phyloP scores from a whole-genome alignment of 1,140 invertebrate species.

The Zeugodacus cucurbitae region DNA sequence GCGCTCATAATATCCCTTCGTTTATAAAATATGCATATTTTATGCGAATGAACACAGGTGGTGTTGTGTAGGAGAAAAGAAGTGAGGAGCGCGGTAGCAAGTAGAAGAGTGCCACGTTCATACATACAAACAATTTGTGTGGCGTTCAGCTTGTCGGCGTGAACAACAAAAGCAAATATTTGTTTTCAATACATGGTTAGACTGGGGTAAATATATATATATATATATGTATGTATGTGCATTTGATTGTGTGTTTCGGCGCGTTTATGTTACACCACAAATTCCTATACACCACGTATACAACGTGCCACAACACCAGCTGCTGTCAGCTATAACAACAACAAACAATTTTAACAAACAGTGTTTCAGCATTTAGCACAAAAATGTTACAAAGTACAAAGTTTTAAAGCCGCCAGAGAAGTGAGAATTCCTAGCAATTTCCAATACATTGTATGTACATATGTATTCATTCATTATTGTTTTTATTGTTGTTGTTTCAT shows the following conservation, averaged over 20 bases:
- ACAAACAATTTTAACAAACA: background rate
- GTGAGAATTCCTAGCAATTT: constrained; percentile 22
- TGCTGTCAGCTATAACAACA: background rate
- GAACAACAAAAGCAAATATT: constrained; percentile 9
- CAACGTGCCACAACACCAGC: background rate
- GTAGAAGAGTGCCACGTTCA: background rate
- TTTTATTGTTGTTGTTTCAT: background rate
- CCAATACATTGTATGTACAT: background rate
- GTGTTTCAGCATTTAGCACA: background rate
- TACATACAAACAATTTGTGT: background rate
- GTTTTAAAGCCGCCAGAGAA: background rate
- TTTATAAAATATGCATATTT: background rate
- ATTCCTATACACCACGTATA: background rate
- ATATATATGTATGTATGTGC: background rate
- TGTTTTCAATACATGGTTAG: background rate
- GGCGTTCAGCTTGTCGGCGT: background rate
- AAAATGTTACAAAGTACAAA: background rate
- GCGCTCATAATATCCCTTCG: background rate
- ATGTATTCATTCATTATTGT: background rate
- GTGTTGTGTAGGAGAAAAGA: background rate
- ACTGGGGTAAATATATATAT: background rate
- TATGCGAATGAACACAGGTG: constrained; percentile 9
- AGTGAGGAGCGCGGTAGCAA: background rate
- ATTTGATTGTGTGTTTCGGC: background rate
- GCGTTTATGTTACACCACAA: background rate